Base-by-base conservation (phyloP, 2,888 invertebrate species). In the Lordiphosa andalusiaca region DNA sequence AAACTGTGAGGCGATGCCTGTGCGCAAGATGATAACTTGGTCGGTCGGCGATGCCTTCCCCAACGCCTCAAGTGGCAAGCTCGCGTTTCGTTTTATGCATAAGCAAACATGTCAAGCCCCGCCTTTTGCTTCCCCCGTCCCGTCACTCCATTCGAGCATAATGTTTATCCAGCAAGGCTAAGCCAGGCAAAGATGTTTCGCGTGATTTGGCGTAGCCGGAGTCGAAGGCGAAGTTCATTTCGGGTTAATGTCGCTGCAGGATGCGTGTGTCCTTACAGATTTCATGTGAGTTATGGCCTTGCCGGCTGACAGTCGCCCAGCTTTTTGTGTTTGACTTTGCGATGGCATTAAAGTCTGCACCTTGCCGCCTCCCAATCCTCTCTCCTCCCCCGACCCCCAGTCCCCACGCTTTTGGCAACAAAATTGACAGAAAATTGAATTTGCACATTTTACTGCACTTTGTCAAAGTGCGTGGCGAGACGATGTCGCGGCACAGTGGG, bases 41-140 rank as follows among this genome's bases (percentile, higher is more conserved):
- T 61, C 56, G 66, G 9, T 55, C 51, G 62, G 57, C 13, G 53
- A 53, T 61, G 57, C 59, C 54, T 64, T 25, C 25, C 25, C 25
- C 25, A 25, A 25, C 25, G 25, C 54, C 67, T 67, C 62, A 57
- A 73, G 75, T 76, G 84, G 65, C 71, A 50, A 55, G 68, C 40
- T 54, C 38, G 52, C 56, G 40, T 48, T 47, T 53, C 84, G 61
- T 67, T 76, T 78, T 73, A 76, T 78, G 84, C 84, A 81, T 81
- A 78, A 84, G 84, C 82, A 78, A 78, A 78, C 82, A 84, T 84
- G 77, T 78, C 77, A 78, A 80, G 81, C 62, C 54, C 63, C 56
- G 13, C 41, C 13, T 5, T 36, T 19, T 19, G 36, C 41, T 19
- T 2, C 41, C 7, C 23, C 9, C 4, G 19, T 3, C 19, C 19